Evolutionary conservation across 2,888 invertebrate species (phyloP), one percentile per base, ranked within the genome.

Genomic region (Lathronympha strigana): DNA sequence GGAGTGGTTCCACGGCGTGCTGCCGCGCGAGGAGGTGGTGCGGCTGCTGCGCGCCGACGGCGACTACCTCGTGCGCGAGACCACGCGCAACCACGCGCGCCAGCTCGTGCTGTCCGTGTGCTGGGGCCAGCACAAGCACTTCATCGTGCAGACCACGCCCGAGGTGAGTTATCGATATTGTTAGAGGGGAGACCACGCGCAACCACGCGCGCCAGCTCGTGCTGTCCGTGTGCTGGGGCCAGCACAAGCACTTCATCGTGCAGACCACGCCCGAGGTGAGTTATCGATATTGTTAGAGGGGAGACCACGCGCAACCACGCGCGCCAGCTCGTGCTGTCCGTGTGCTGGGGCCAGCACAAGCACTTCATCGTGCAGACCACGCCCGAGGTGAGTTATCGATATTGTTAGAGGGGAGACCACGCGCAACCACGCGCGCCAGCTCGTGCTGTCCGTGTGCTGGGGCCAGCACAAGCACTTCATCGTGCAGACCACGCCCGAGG

Each of bases 281-380:
- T 77, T 45, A 50, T 28, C 47, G 11, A 66, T 25, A 4, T 15
- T 28, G 11, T 4, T 11, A 13, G 98, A 98, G 31, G 98, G 98
- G 98, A 98, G 91, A 98, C 98, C 0, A 97, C 95, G 68, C 93
- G 97, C 78, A 97, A 98, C 78, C 97, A 97, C 78, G 97, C 97
- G 80, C 94, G 97, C 72, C 98, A 98, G 89, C 96, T 97, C 51
- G 98, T 99, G 67, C 90, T 99, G 49, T 98, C 98, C 13, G 98
- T 98, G 0, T 97, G 97, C 84, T 98, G 98, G 98, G 96, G 97
- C 67, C 97, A 98, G 19, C 98, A 98, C 79, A 98, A 98, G 83
- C 98, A 99, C 91, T 99, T 99, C 83, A 98, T 99, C 74, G 98
- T 99, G 67, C 98, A 98, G 93, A 98, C 97, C 15, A 97, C 97